Conservation (phyloP, 2,113 vertebrate genomes). For the Camelus bactrianus region DNA sequence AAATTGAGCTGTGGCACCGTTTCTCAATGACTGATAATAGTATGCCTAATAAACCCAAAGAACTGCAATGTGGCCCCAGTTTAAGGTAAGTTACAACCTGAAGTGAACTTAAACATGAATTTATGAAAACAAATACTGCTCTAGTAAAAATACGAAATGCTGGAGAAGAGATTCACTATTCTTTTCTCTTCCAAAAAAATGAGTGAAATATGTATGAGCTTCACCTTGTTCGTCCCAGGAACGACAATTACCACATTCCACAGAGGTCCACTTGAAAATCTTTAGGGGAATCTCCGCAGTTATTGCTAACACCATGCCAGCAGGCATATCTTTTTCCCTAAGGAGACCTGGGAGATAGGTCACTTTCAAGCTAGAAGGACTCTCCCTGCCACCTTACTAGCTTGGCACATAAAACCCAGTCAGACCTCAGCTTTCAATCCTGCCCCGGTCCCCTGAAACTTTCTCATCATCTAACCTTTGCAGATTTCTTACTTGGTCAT, state of each 20-base stretch:
- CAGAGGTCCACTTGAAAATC: not conserved
- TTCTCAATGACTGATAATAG: not conserved
- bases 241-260: not conserved
- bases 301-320: not conserved
- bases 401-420: not conserved
- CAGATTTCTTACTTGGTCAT: not conserved
- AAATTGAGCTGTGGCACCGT: not conserved
- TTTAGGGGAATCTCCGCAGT: not conserved
- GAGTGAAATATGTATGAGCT: not conserved
- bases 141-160: not conserved
- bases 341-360: not conserved
- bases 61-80: not conserved
- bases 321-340: not conserved
- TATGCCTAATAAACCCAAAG: not conserved
- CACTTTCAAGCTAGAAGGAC: not conserved
- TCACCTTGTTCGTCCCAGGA: not conserved
- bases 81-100: not conserved
- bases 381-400: not conserved
- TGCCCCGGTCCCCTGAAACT: not conserved
- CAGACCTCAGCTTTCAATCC: not conserved
- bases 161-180: not conserved
- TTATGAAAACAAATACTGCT: slow-evolving; percentile 43
- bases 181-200: not conserved
- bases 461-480: not conserved
- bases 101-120: not conserved